Percentiles rank a stretch among this genome's conserved stretches.
phyloP scores from a whole-genome alignment of 2,888 invertebrate species.

The Meghimatium bilineatum region DNA sequence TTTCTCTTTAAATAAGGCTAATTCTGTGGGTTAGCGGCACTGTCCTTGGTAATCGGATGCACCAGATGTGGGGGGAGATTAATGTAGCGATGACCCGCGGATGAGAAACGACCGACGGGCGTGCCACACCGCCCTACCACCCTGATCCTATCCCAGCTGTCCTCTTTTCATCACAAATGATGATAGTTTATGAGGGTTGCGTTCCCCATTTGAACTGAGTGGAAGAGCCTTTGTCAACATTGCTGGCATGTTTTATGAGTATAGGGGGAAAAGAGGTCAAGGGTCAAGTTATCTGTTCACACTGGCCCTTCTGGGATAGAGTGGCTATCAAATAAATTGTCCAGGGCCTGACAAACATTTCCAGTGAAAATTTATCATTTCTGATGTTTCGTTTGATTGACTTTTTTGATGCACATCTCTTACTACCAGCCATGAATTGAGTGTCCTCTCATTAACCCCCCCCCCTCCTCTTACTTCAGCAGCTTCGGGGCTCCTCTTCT shows the following conservation, averaged over 20 bases:
- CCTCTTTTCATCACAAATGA: slow-evolving; percentile 8
- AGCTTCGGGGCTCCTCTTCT: too few relatives aligned
- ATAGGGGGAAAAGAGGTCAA: slow-evolving; percentile 4
- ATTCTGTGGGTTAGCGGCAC: too few relatives aligned
- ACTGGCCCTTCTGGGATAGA: not conserved
- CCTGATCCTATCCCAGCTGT: slow-evolving; percentile 9
- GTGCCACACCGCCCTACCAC: not conserved
- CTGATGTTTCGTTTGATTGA: not conserved
- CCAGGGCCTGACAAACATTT: not conserved
- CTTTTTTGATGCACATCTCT: not conserved
- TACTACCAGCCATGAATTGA: not conserved
- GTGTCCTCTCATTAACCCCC: not conserved
- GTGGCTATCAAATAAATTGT: slow-evolving; percentile 22
- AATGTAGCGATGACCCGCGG: not conserved
- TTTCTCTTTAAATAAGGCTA: too few relatives aligned
- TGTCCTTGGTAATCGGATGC: not conserved
- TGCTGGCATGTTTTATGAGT: slow-evolving; percentile 25
- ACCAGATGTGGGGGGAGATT: not conserved
- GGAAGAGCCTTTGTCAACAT: slow-evolving; percentile 28
- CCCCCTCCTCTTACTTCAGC: too few relatives aligned
- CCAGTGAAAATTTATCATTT: not conserved
- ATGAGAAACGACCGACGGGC: not conserved
- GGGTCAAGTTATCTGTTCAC: slow-evolving; percentile 23
- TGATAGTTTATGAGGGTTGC: slow-evolving; percentile 29
- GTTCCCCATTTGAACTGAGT: not conserved